Base-by-base conservation (phyloP, 2,888 invertebrate genomes). In the Sesia apiformis region DNA sequence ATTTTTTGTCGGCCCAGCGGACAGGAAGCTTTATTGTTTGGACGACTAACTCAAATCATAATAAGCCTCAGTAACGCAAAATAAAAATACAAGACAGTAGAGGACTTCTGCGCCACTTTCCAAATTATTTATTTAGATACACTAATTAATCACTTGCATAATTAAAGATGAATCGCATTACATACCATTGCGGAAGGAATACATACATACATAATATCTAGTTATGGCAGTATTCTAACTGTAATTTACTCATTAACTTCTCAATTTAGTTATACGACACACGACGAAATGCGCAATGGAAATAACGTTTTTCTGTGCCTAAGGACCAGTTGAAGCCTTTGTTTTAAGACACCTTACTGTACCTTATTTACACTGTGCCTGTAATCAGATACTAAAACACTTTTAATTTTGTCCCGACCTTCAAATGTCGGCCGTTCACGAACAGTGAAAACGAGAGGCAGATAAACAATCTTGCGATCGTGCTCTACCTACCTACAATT, bases 321-420 rank as follows among this genome's bases (percentile, higher is more conserved):
- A 23, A 23, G 23, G 23, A 23, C 23, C 23, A 23, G 23, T 23
- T 23, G 23, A 23, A 23, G 23, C 23, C 23, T 23, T 23, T 23
- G 23, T 23, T 23, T 23, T 23, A 23, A 23, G 23, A 23, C 23
- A 23, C 23, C 23, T 46, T 7, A 46, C 46, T 46, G 46, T n/a
- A 3, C 23, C 5, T 3, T 23, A 23, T 46, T 23, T 46, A 46
- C 23, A 46, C 23, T 46, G 46, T 46, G 72, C 66, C 75, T 63
- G 81, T 85, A 85, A 86, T 86, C 86, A 84, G 87, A 85, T 85
- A 84, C 74, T 78, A 81, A 78, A 83, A 77, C 81, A 86, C 87
- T 87, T 88, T 87, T 87, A 86, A 85, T 88, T 88, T 85, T 79
- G 76, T 72, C 55, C 61, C 76, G 87, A 84, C 87, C 87, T 88